These are phyloP conservation scores for Mus pahari DNA, from an alignment of 2,113 vertebrate genomes.

Conservation along the genomic window DNA sequence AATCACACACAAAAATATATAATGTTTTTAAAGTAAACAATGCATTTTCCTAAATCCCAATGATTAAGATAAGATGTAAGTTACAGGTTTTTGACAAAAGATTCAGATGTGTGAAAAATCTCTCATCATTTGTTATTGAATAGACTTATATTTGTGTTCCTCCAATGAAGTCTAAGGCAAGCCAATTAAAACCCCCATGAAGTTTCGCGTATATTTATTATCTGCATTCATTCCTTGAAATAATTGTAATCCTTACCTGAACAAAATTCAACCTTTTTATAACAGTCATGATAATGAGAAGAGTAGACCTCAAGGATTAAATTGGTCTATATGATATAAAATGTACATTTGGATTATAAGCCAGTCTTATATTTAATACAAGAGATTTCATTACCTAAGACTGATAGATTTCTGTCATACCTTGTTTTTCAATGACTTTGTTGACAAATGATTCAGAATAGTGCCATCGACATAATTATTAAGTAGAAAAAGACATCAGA, in stretches of 20 bases:
- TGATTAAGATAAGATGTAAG: not conserved
- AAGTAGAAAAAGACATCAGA: not conserved
- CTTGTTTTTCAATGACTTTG: not conserved
- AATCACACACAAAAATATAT: too few relatives aligned
- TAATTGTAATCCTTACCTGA: not conserved
- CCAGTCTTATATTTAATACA: not conserved
- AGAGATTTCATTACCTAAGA: not conserved
- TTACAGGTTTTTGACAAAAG: not conserved
- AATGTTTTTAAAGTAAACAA: not conserved
- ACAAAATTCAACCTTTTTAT: not conserved
- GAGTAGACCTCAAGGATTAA: constrained; percentile 11
- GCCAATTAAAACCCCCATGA: not conserved
- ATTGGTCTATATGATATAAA: not conserved
- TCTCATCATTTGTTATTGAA: not conserved
- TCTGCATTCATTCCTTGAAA: not conserved
- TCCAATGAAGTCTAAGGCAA: not conserved
- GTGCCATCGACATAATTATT: not conserved
- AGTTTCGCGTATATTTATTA: not conserved
- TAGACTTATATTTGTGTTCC: not conserved
- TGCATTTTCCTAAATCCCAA: not conserved
- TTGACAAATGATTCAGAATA: not conserved
- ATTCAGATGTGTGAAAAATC: not conserved
- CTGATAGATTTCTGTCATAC: not conserved
- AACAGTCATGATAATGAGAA: not conserved
- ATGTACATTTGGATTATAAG: not conserved